Conservation (phyloP, 2,113 vertebrate genomes). For the Passer montanus region DNA sequence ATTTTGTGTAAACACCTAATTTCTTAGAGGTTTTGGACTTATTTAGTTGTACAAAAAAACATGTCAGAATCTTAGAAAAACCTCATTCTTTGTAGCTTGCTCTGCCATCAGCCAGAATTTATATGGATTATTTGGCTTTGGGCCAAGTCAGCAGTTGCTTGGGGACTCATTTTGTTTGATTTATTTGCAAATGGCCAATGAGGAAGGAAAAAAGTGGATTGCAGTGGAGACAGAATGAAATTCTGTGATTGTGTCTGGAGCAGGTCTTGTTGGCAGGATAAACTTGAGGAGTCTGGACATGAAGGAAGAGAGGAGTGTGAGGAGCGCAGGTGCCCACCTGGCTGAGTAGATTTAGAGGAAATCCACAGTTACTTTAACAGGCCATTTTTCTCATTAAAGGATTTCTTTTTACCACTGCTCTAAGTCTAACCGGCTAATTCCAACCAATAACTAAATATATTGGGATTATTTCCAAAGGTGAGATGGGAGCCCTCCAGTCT, state of each 20-base stretch:
- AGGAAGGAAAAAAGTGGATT: not conserved
- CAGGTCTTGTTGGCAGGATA: not conserved
- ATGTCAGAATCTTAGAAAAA: not conserved
- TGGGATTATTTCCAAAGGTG: not conserved
- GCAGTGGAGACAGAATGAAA: not conserved
- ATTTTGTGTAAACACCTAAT: not conserved
- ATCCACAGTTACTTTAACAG: not conserved
- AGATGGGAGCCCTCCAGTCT: not conserved
- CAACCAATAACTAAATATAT: rapidly evolving
- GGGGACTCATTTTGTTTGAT: not conserved
- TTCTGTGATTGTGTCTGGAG: not conserved
- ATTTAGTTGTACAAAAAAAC: not conserved
- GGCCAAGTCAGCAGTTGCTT: not conserved
- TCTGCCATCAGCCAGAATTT: not conserved
- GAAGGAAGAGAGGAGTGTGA: not conserved
- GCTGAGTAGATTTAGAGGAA: not conserved
- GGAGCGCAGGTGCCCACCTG: not conserved
- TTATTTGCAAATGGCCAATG: not conserved
- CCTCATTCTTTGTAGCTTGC: not conserved
- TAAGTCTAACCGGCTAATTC: not conserved
- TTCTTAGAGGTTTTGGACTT: not conserved
- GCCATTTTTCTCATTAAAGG: no score
- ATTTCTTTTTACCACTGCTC: not conserved
- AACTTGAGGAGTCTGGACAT: not conserved
- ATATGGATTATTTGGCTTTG: not conserved